phyloP scores from a whole-genome alignment of 2,113 vertebrate genomes.

The Monarcha castaneiventris region DNA sequence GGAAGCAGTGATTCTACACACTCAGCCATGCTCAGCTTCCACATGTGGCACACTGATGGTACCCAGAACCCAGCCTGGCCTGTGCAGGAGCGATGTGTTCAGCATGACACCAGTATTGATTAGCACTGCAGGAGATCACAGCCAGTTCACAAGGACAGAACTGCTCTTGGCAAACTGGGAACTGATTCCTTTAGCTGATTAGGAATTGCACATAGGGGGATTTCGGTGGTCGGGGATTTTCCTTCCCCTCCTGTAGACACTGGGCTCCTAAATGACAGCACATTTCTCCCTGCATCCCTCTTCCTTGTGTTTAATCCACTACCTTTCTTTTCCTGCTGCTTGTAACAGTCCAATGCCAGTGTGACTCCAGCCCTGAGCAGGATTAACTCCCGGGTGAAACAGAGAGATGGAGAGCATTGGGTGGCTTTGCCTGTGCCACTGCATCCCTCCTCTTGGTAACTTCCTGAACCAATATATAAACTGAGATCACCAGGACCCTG shows the following conservation, averaged over 20 bases:
- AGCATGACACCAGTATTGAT: not conserved
- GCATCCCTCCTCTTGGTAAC: not conserved
- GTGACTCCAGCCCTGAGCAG: not conserved
- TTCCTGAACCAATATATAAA: not conserved
- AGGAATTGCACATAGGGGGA: not conserved
- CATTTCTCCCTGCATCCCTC: not conserved
- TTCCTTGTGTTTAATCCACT: not conserved
- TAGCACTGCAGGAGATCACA: not conserved
- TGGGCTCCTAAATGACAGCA: fast-evolving
- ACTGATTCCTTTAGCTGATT: not conserved
- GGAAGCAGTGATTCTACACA: not conserved
- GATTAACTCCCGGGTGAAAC: not conserved
- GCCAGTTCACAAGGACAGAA: not conserved
- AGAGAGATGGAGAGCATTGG: not conserved
- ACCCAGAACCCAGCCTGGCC: not conserved
- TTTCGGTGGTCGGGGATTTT: not conserved
- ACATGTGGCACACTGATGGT: fast-evolving
- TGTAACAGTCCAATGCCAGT: fast-evolving
- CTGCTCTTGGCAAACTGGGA: not conserved
- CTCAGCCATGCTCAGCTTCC: not conserved
- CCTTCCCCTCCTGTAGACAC: not conserved
- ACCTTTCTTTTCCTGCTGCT: not conserved
- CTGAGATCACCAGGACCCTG: not conserved
- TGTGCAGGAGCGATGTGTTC: not conserved
- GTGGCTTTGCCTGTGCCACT: not conserved